Percentiles rank a stretch among this genome's conserved stretches.
These are phyloP conservation scores for Zaprionus taronus DNA, from an alignment of 1,140 invertebrate genomes.

Conservation along the genomic window DNA sequence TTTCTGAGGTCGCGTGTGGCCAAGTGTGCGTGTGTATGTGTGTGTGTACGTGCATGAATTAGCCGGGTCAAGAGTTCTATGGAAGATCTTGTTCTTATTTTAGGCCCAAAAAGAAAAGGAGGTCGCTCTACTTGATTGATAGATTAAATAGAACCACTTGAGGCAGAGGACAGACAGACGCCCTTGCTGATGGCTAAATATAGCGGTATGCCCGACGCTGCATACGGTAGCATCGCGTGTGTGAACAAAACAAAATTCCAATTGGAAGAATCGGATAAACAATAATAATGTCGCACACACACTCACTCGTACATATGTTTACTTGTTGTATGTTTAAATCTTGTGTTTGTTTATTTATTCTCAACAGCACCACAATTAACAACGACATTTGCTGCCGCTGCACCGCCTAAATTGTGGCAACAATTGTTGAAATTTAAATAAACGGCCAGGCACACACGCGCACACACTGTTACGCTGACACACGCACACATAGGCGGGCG, in stretches of 20 bases:
- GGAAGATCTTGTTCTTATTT: constrained; percentile 40
- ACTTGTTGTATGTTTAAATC: background rate
- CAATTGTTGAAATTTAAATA: constrained; percentile 27
- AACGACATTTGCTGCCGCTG: background rate
- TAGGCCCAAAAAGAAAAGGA: background rate
- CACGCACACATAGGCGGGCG: background rate
- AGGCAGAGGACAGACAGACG: background rate
- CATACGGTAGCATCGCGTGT: background rate
- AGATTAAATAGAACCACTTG: background rate
- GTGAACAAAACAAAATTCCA: background rate
- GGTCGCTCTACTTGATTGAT: background rate
- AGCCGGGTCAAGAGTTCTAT: constrained; percentile 62
- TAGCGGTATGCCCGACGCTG: background rate
- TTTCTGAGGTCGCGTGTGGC: background rate
- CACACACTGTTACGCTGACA: background rate
- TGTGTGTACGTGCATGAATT: constrained; percentile 12
- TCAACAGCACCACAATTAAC: constrained; percentile 7
- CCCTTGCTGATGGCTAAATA: background rate
- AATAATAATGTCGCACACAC: background rate
- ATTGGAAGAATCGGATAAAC: background rate
- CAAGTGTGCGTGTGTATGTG: constrained; percentile 17
- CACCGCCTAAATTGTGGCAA: constrained; percentile 26
- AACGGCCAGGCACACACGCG: constrained; percentile 23
- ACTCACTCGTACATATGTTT: background rate
- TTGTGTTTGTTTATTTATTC: constrained; percentile 1